Base-by-base conservation (phyloP, 2,797 vertebrate species). In the Lithobates pipiens region DNA sequence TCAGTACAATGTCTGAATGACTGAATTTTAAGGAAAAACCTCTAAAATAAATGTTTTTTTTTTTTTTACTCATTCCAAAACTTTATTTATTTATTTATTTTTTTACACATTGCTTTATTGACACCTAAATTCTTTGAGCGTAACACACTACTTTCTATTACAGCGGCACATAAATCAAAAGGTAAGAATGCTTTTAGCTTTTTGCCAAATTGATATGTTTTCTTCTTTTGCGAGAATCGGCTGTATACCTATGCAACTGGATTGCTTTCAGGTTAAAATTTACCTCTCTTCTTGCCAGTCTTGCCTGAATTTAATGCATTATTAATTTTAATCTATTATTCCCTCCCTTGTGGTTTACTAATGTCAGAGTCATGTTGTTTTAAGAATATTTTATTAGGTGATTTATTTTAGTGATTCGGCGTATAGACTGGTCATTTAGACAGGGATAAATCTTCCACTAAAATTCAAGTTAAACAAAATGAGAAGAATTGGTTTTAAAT, bases 241-340 rank as follows among this genome's bases (percentile, higher is more conserved):
- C 27, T 27, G 54, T 32, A 57, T 69, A 80, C 44, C 78, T 57
- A 80, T 57, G 68, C 57, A 67, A 80, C 68, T 46, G 44, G 34
- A 65, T 75, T 76, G 39, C 39, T 18, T 67, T 46, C 13, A 50
- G 23, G 57, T n/a, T 65, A 83, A 76, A 75, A 82, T 82, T 74
- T 82, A 74, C 70, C 57, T 73, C 50, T 81, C 44, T 42, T 6
- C 36, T 74, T 39, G 57, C 34, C 80, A 23, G 34, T 50, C 71
- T 76, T 75, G 36, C 72, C 71, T 67, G 61, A 50, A 67, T 76
- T 83, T 75, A 75, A 83, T 83, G 81, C 72, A 83, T 83, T 83
- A 83, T 83, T 83, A 75, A 83, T 83, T 83, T 83, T 75, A 76
- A 83, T 83, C 72, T 83, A 83, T 76, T 75, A 76, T 83, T 83